Percentiles rank a stretch among this genome's conserved stretches.
Evolutionary conservation across 2,113 vertebrate genomes (phyloP).

Genomic region (Muntiacus muntjak): DNA sequence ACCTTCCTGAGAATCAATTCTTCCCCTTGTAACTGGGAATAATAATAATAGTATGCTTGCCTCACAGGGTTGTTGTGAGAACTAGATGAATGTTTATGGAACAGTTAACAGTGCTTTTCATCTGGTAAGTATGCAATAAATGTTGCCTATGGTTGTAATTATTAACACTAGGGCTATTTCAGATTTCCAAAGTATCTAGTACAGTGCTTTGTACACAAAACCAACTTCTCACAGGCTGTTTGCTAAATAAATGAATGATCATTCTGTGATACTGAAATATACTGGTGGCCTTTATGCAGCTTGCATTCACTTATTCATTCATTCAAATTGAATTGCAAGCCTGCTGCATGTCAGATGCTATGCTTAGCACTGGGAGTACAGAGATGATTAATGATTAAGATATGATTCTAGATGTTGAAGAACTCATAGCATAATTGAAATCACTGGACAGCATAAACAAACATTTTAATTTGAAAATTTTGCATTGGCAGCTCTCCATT

Average conservation of each 20-base stretch:
- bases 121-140: neutral
- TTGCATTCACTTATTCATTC: neutral
- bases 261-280: neutral
- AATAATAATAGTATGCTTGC: neutral
- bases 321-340: neutral
- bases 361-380: neutral
- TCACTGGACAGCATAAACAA: neutral
- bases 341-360: neutral
- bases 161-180: neutral
- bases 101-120: neutral
- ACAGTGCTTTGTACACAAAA: conserved; percentile 6
- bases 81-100: neutral
- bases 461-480: conserved; percentile 27
- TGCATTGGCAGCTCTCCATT: neutral
- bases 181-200: neutral
- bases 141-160: neutral
- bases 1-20: neutral
- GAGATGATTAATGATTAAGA: neutral
- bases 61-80: neutral
- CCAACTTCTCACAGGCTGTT: conserved; percentile 12
- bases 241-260: neutral
- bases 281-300: neutral
- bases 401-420: neutral
- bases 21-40: neutral
- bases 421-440: neutral